phyloP scores from a whole-genome alignment of 2,113 vertebrate species.

The Junco hyemalis region DNA sequence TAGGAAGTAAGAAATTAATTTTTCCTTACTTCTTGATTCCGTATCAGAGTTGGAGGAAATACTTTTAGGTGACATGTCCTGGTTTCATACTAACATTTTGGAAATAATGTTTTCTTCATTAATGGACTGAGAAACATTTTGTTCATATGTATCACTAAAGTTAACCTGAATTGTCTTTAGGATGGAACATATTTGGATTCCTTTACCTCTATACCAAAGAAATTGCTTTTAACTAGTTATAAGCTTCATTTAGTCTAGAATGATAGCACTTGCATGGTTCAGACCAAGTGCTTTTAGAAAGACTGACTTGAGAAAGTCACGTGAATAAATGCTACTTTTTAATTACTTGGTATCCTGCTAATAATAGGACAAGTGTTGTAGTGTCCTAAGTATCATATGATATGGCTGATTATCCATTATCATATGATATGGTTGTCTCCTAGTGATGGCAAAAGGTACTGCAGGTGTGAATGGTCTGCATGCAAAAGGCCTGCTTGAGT shows the following conservation, averaged over 20 bases:
- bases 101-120: not conserved
- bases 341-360: not conserved
- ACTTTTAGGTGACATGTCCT: not conserved
- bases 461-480: not conserved
- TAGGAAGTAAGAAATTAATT: not conserved
- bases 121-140: not conserved
- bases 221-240: not conserved
- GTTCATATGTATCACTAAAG: not conserved
- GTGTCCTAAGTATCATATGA: accelerated
- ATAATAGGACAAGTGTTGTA: not conserved
- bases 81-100: not conserved
- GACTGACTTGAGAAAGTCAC: not conserved
- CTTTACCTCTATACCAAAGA: not conserved
- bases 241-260: not conserved
- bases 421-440: accelerated
- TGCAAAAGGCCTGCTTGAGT: not conserved
- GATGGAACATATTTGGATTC: not conserved
- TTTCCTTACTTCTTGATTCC: not conserved
- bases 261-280: not conserved
- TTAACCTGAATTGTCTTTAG: not conserved
- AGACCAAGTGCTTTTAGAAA: not conserved
- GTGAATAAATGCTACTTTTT: not conserved
- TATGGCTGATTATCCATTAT: not conserved
- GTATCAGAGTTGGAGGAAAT: not conserved
- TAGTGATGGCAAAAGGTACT: not conserved